Base-by-base conservation (phyloP, 1,140 invertebrate genomes). In the Calycopis cecrops region DNA sequence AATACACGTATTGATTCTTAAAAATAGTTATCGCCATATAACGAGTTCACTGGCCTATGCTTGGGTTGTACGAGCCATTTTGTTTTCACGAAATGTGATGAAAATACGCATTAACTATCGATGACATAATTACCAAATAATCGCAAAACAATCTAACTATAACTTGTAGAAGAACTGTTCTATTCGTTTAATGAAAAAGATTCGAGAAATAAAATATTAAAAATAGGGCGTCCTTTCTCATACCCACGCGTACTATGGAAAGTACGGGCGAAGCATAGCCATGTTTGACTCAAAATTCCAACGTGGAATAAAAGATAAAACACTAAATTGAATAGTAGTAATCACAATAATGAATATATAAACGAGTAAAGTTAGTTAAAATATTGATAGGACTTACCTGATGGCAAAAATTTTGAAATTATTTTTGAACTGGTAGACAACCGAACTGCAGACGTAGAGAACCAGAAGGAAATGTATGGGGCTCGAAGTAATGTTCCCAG, bases 401-500 rank as follows among this genome's bases (percentile, higher is more conserved):
- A 85, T 85, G 76, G 85, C 84, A 81, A 86, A 85, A 87, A 85
- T 88, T 88, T 85, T 85, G 84, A 87, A 88, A 77, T 83, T 74
- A 79, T 87, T 85, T 84, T 87, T 80, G 73, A 85, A 85, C 81
- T 85, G 73, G 77, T 86, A 70, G 79, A 83, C 82, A 83, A 85
- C 83, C 78, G 85, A 86, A 85, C 84, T 82, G 79, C 78, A 85
- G 84, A 85, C 84, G 81, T 82, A 87, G 77, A 84, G 85, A 86
- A 78, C 79, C 80, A 84, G 82, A 88, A 87, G 84, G 83, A 85
- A 87, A 85, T 88, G 86, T 88, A 88, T 87, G 86, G 79, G 79
- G 84, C 86, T 85, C 84, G 80, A 86, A 88, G 82, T 76, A 88
- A 88, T 83, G 80, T 85, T 86, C 82, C 80, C 80, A 79, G 77